phyloP scores from a whole-genome alignment of 2,113 vertebrate species.

The Thunnus thynnus region DNA sequence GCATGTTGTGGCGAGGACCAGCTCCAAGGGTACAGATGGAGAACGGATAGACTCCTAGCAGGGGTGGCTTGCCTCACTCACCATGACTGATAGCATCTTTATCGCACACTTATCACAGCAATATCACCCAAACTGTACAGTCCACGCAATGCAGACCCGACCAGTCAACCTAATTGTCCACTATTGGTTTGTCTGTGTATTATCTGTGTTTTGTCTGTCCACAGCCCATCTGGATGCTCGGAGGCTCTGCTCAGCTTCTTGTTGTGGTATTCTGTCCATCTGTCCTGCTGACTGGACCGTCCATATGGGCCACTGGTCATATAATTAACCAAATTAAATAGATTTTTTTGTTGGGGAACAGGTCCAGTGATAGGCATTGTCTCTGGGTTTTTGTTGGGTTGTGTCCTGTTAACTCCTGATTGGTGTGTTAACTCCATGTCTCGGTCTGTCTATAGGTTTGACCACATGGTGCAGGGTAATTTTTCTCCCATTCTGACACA shows the following conservation, averaged over 20 bases:
- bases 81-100: constrained; percentile 77
- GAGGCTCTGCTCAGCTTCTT: constrained; percentile 53
- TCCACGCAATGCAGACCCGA: not conserved
- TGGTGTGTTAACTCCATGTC: constrained; percentile 46
- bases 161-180: constrained; percentile 53
- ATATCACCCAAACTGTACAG: constrained; percentile 31
- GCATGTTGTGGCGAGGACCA: constrained; percentile 49
- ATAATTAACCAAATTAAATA: constrained; percentile 59
- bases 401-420: constrained; percentile 36
- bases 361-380: constrained; percentile 23
- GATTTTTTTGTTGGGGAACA: constrained; percentile 23
- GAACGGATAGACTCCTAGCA: constrained; percentile 73
- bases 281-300: constrained; percentile 55
- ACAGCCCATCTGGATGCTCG: constrained; percentile 60
- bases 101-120: constrained; percentile 67
- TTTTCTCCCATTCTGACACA: constrained; percentile 79
- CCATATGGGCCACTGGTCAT: constrained; percentile 65
- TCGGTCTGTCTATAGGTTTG: constrained; percentile 54
- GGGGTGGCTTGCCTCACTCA: constrained; percentile 62
- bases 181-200: constrained; percentile 46
- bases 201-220: constrained; percentile 55
- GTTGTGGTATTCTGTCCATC: constrained; percentile 69
- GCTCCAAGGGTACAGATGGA: constrained; percentile 82
- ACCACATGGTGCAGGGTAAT: constrained; percentile 75
- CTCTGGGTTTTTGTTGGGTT: constrained; percentile 6